phyloP scores from a whole-genome alignment of 2,888 invertebrate species.

The Proisotoma minuta region DNA sequence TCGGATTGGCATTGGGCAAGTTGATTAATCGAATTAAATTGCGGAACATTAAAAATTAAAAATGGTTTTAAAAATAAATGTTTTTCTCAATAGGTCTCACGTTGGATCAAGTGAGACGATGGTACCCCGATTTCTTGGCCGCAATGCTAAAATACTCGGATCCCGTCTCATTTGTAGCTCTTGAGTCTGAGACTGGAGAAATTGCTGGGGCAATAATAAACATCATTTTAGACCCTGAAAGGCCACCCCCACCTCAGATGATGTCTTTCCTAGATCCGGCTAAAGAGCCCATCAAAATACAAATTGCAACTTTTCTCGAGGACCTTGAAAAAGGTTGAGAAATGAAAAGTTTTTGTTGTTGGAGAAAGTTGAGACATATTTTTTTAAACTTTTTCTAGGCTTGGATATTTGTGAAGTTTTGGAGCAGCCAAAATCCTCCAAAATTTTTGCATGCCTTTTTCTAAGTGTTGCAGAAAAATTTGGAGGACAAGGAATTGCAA shows the following conservation, averaged over 20 bases:
- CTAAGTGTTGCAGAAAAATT: conserved; percentile 20
- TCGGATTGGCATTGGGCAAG: conserved; percentile 28
- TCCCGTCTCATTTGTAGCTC: conserved; percentile 27
- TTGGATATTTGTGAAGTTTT: conserved; percentile 13
- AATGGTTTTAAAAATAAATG: background rate
- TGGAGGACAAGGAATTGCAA: conserved; percentile 25
- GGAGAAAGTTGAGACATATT: too few species aligned
- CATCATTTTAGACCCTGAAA: conserved; percentile 20
- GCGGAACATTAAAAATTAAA: background rate
- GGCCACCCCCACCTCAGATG: conserved; percentile 21
- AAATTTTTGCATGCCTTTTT: conserved; percentile 21
- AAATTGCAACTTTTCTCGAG: conserved; percentile 27
- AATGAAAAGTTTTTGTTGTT: background rate
- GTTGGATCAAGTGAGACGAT: conserved; percentile 15
- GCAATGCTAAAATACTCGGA: conserved; percentile 19
- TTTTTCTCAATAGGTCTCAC: conserved; percentile 25
- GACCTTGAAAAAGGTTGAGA: conserved; percentile 26
- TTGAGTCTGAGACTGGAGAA: conserved; percentile 21
- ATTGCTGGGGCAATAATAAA: conserved; percentile 24
- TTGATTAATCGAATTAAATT: background rate
- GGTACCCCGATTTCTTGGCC: conserved; percentile 22
- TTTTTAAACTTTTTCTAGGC: background rate
- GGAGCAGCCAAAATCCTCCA: conserved; percentile 17
- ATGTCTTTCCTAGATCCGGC: conserved; percentile 13
- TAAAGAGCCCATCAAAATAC: conserved; percentile 23